Base-by-base conservation (phyloP, 2,888 invertebrate genomes). In the Ceratothoa steindachneri region DNA sequence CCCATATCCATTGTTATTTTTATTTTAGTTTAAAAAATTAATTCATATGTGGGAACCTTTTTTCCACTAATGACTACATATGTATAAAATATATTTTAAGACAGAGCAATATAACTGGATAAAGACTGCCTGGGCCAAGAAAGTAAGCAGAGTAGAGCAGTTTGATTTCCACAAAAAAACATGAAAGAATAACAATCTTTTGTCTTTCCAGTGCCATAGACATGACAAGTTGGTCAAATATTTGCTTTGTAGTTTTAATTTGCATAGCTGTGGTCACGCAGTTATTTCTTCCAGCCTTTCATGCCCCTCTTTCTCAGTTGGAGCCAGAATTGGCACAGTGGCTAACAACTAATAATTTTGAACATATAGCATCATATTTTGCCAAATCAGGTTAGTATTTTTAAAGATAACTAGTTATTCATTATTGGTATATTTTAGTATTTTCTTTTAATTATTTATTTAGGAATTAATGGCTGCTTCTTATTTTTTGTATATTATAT, bases 251-350 rank as follows among this genome's bases (percentile, higher is more conserved):
- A 51, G 71, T 73, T 67, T 70, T 73, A 24, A 73, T 60, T 30
- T 70, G 41, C n/a, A 31, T 73, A 53, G 76, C 73, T 19, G 15
- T 76, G 55, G 30, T 76, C 9, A 76, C 73, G 1, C 76, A 73
- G 30, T 65, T 76, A 9, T 28, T 76, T 27, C 22, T 76, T 5
- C 76, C 76, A 9, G 60, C 71, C 15, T 51, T 76, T 4, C 69
- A 67, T 30, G 73, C 73, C n/a, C 73, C 76, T 22, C 41, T 76
- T 28, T 70, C 76, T 24, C 70, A 67, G 19, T 51, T 76, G 19
- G 55, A 76, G 24, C 76, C 76, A 2, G 76, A 76, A 41, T 53
- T 76, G 19, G 76, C 71, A 19, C 52, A 30, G 1, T 76, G 76
- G 76, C 64, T 76, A 12, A n/a, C 27, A 22, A 24, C n/a, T 12